Evolutionary conservation across 1,140 invertebrate species (phyloP).

Genomic region (Helicoverpa armigera): DNA sequence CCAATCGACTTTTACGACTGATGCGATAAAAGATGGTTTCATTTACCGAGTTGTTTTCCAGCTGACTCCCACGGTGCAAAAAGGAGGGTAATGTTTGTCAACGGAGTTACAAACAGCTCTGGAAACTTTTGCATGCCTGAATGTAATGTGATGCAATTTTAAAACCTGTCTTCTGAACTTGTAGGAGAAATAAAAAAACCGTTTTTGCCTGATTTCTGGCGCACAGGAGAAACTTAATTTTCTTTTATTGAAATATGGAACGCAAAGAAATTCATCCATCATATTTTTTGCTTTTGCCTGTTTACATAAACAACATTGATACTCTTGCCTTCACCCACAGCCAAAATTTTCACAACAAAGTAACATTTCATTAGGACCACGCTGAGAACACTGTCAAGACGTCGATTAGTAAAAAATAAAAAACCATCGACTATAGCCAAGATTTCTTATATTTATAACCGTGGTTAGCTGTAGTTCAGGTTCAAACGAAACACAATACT

Average conservation of each 20-base stretch:
- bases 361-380: slow-evolving; percentile 9
- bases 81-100: slow-evolving; percentile 31
- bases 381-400: slow-evolving; percentile 38
- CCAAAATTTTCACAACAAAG: slow-evolving; percentile 8
- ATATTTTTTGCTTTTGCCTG: too few relatives aligned
- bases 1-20: slow-evolving; percentile 3
- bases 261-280: too few relatives aligned
- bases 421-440: slow-evolving; percentile 36
- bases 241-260: neutral
- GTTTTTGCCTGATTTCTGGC: neutral
- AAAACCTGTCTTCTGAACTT: neutral
- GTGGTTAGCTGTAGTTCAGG: slow-evolving; percentile 18
- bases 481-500: slow-evolving; percentile 39
- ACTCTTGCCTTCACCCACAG: too few relatives aligned
- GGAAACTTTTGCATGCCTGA: neutral
- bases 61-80: slow-evolving; percentile 20
- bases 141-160: neutral
- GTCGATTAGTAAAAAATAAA: slow-evolving; percentile 47
- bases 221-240: neutral
- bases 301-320: too few relatives aligned
- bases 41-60: slow-evolving; percentile 13
- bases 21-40: slow-evolving; percentile 22
- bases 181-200: neutral
- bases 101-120: neutral
- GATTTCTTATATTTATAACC: slow-evolving; percentile 43